These are phyloP conservation scores for Euphydryas editha DNA, from an alignment of 2,888 invertebrate species.

Conservation along the genomic window DNA sequence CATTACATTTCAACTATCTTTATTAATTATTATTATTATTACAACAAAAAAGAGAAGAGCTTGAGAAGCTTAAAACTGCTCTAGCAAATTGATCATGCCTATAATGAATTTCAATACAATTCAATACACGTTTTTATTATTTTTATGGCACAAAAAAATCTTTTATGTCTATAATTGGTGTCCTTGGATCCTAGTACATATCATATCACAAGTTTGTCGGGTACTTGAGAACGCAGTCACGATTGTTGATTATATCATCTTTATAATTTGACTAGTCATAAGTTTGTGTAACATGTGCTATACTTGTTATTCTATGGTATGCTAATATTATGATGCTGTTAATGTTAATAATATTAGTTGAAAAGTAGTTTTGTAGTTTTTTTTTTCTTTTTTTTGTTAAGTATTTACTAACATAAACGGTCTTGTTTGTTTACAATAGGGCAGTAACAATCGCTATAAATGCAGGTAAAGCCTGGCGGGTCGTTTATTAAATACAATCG, in stretches of 20 bases:
- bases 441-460: no score
- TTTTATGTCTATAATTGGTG: constrained; percentile 18
- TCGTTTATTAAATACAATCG: no score
- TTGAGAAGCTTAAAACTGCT: not conserved
- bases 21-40: not conserved
- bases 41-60: not conserved
- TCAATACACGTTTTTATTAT: constrained; percentile 29
- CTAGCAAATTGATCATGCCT: constrained; percentile 26
- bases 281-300: not conserved
- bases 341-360: not conserved
- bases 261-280: not conserved
- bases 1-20: not conserved
- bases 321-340: not conserved
- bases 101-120: constrained; percentile 16
- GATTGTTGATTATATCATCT: constrained; percentile 10
- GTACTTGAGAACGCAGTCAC: constrained; percentile 16
- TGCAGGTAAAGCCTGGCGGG: no score
- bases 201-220: not conserved
- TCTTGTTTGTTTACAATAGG: no score
- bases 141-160: constrained; percentile 18
- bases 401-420: no score
- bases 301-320: not conserved
- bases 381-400: not conserved
- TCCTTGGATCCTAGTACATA: constrained; percentile 23
- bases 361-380: not conserved